Evolutionary conservation across 2,888 invertebrate genomes (phyloP), one percentile per base, ranked within the genome.

Genomic region (Caenorhabditis parvicauda): DNA sequence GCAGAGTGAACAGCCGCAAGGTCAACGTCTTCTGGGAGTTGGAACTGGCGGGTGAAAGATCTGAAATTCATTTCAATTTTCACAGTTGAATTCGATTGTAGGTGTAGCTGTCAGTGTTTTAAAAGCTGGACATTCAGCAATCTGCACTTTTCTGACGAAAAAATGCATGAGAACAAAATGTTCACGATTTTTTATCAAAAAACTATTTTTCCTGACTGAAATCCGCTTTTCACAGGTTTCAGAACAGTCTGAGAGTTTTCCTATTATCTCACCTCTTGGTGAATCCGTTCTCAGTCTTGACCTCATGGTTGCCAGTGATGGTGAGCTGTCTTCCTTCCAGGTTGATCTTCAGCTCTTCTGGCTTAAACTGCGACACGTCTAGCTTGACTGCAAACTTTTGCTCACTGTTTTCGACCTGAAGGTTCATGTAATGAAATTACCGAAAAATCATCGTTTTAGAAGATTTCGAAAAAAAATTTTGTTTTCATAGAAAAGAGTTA

Each of bases 261-360:
- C n/a, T n/a, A n/a, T n/a, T n/a, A n/a, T n/a, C 41, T 21, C 9
- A 64, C 56, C 55, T 64, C 59, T 63, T 49, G 45, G 52, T 50
- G 54, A 27, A 58, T 32, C 59, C 62, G 54, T 65, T 43, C 50
- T 63, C 57, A 6, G 48, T 59, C 46, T 59, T 54, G 28, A 50
- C 50, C 53, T 66, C 64, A 28, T 69, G 68, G 14, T 55, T 39
- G 28, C 68, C 68, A 27, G 58, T 59, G 41, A 69, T 45, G 32
- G 59, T 66, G 41, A 69, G 52, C 17, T 56, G 44, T 27, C 50
- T 46, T 37, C 64, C 66, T 27, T 66, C 64, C 29, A 69, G 45
- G 28, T 61, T 60, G 54, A 69, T 59, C 47, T 61, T 66, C 27
- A 69, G 46, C 52, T 69, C 66, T 41, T 69, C 65, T 17, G 68